Evolutionary conservation across 2,888 invertebrate genomes (phyloP).

Genomic region (Sthenelais limicola): DNA sequence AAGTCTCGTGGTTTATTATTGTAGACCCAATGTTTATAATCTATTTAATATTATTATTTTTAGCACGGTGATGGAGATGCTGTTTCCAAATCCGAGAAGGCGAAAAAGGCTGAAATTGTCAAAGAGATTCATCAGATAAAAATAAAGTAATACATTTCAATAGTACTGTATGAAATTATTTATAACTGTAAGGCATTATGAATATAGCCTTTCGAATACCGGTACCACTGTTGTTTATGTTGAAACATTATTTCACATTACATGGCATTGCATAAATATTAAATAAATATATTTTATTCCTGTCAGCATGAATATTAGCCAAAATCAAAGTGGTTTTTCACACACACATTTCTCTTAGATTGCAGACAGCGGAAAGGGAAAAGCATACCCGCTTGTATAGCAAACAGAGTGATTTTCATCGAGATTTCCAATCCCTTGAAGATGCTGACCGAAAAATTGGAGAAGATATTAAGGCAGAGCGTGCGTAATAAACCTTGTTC

Average conservation of each 20-base stretch:
- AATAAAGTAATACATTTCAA: conserved; percentile 60
- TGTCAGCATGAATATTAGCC: too few relatives aligned
- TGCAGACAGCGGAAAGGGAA: conserved; percentile 66
- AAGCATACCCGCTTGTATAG: conserved; percentile 67
- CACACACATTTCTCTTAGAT: conserved; percentile 52
- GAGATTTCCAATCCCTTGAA: conserved; percentile 62
- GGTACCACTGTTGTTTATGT: too few relatives aligned
- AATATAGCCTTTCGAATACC: too few relatives aligned
- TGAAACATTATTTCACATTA: too few relatives aligned
- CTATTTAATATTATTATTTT: too few relatives aligned
- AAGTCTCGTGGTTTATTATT: too few relatives aligned
- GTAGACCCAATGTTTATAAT: too few relatives aligned
- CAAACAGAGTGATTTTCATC: conserved; percentile 63
- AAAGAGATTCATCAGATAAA: conserved; percentile 65
- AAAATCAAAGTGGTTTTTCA: not conserved
- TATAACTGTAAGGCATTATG: too few relatives aligned
- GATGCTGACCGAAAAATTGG: conserved; percentile 61
- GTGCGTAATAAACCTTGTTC: conserved; percentile 51
- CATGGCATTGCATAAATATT: too few relatives aligned
- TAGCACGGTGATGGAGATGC: too few relatives aligned
- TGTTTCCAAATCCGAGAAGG: conserved; percentile 56
- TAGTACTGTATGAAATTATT: too few relatives aligned
- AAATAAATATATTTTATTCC: too few relatives aligned
- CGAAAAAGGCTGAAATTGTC: conserved; percentile 63
- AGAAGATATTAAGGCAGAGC: conserved; percentile 61